Evolutionary conservation across 1,140 invertebrate species (phyloP).

Genomic region (Aphaenogaster ashmeadi): DNA sequence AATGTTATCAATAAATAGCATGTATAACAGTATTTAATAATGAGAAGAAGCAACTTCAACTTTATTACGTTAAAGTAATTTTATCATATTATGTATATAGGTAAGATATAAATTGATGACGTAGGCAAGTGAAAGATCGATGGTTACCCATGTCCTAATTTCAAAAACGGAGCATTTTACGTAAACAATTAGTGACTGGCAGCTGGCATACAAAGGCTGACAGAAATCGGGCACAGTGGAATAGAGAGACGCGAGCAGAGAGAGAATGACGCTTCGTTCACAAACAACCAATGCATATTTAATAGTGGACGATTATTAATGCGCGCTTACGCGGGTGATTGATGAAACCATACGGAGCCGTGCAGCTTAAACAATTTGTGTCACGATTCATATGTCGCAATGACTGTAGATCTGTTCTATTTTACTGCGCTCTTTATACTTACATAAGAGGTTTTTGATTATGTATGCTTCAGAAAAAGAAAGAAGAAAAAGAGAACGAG

Average conservation of each 20-base stretch:
- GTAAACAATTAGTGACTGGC: conserved; percentile 73
- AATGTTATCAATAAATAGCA: background rate
- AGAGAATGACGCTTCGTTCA: conserved; percentile 47
- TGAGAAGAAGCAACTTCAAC: background rate
- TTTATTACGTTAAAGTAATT: background rate
- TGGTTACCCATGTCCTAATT: conserved; percentile 32
- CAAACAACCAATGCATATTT: conserved; percentile 82
- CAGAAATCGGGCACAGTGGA: conserved; percentile 23
- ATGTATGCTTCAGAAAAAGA: background rate
- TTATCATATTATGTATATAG: background rate
- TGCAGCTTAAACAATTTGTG: conserved; percentile 60
- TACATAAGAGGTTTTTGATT: background rate
- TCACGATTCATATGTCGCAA: conserved; percentile 50
- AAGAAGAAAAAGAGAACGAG: background rate
- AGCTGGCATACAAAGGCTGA: conserved; percentile 47
- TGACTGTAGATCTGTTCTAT: conserved; percentile 21
- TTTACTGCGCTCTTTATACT: background rate
- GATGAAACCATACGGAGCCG: conserved; percentile 74
- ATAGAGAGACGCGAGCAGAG: background rate
- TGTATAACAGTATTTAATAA: background rate
- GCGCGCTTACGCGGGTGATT: conserved; percentile 79
- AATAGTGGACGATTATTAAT: conserved; percentile 82
- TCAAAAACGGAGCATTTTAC: conserved; percentile 39
- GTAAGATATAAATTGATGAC: background rate
- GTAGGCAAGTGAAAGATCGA: background rate